Base-by-base conservation (phyloP, 1,140 invertebrate species). In the Leucophenga varia region DNA sequence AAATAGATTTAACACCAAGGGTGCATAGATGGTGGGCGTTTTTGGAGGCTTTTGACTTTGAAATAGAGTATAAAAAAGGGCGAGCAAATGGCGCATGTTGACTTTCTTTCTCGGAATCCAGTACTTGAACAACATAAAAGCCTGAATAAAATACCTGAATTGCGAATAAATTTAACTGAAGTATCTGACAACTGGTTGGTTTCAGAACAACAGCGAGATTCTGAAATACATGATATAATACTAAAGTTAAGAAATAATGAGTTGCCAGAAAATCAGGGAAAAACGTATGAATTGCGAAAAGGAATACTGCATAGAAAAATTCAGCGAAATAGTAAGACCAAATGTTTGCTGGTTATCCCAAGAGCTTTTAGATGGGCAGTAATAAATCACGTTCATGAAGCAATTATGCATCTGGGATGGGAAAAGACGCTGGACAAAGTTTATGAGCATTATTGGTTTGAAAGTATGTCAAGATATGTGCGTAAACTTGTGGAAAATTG, bases 11-110 rank as follows among this genome's bases (percentile, higher is more conserved):
- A 49, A 54, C 47, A 1, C 70, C 74, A 1, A 37, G 71, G 14
- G 69, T 58, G 1, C 57, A 72, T 41, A 37, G 65, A 12, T 76
- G 70, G 61, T 69, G 64, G 61, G 48, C 59, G 6, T 64, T 35
- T 52, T 48, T 71, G 48, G 59, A 75, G 49, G 16, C 52, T 9
- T 64, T 64, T 21, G 54, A 69, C 30, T 69, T 71, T 25, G 14
- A 40, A 8, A 17, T 64, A 1, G 25, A 55, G 25, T 52, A 59
- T 41, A 52, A 42, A 14, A 47, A 47, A 9, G 51, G 50, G n/a
- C 16, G 45, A 64, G 30, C 48, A 43, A 16, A 61, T 72, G 50
- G 19, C 44, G 2, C 64, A 71, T 49, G 67, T 46, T 40, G 48
- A 59, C 38, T 64, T 45, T 42, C 38, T 61, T n/a, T 57, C 57